Evolutionary conservation across 2,888 invertebrate genomes (phyloP).

Genomic region (Tillus elongatus): DNA sequence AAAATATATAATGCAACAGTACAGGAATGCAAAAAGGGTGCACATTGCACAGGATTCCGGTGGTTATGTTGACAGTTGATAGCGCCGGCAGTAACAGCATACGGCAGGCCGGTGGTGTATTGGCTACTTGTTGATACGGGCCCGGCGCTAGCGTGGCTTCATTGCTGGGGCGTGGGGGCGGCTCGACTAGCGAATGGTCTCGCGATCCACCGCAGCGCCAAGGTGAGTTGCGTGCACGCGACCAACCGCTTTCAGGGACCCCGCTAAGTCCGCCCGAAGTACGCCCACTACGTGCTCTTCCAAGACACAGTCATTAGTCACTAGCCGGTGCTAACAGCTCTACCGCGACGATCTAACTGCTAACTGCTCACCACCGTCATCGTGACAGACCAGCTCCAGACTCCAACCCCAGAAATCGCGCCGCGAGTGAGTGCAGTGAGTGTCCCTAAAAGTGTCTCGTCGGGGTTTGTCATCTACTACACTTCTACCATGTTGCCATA

Average conservation of each 20-base stretch:
- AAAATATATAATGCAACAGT: no score
- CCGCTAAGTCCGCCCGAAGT: conserved; percentile 26
- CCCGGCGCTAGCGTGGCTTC: conserved; percentile 28
- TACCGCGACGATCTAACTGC: conserved; percentile 13
- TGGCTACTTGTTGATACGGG: conserved; percentile 43
- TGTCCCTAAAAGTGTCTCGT: no score
- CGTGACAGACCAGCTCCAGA: no score
- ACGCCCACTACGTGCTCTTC: conserved; percentile 32
- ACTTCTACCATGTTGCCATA: conserved; percentile 64
- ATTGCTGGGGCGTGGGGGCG: conserved; percentile 35
- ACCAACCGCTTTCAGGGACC: conserved; percentile 37
- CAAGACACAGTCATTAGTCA: conserved; percentile 34
- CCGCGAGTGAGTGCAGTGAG: no score
- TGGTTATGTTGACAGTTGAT: no score
- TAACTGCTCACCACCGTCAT: conserved; percentile 11
- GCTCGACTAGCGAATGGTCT: conserved; percentile 35
- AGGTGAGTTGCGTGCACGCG: conserved; percentile 36
- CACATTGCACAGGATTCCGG: no score
- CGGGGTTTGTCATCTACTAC: no score
- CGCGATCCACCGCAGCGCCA: conserved; percentile 32
- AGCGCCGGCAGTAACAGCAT: conserved; percentile 6
- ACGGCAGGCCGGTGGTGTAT: conserved; percentile 34
- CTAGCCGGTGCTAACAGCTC: conserved; percentile 24
- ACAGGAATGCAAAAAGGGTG: no score
- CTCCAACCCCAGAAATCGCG: no score